Conservation (phyloP, 2,113 vertebrate genomes). For the Physeter macrocephalus region DNA sequence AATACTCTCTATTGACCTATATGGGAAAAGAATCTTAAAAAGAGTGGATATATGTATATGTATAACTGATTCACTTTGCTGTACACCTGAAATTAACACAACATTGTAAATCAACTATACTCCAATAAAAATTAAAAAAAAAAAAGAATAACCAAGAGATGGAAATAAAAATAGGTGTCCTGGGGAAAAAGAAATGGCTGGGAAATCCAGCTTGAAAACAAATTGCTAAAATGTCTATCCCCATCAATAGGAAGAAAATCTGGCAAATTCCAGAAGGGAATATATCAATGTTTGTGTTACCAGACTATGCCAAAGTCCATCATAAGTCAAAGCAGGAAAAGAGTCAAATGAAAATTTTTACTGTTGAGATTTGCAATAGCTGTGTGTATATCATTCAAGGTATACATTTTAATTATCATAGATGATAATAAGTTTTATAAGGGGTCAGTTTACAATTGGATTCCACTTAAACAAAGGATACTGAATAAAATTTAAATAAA, state of each 20-base stretch:
- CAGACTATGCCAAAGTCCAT: not conserved
- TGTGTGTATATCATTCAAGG: not conserved
- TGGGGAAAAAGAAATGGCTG: not conserved
- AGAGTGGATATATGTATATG: not conserved
- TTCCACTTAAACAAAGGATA: not conserved
- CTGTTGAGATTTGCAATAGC: not conserved
- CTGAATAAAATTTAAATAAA: conserved; percentile 27
- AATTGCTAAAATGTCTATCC: not conserved
- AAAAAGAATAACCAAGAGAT: not conserved
- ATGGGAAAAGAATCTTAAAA: not conserved
- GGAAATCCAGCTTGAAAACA: not conserved
- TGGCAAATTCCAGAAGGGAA: not conserved
- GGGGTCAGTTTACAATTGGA: not conserved
- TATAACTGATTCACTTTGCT: not conserved
- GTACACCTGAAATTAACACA: not conserved
- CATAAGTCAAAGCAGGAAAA: conserved; percentile 25
- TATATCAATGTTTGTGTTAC: not conserved
- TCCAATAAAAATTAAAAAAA: not conserved
- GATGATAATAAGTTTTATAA: not conserved
- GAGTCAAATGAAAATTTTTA: not conserved
- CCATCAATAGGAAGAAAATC: not conserved
- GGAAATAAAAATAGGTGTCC: conserved; percentile 2
- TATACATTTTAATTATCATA: not conserved
- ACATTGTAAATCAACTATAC: not conserved
- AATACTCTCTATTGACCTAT: not conserved